These are phyloP conservation scores for Oreochromis aureus DNA, from an alignment of 2,113 vertebrate species.

Conservation along the genomic window DNA sequence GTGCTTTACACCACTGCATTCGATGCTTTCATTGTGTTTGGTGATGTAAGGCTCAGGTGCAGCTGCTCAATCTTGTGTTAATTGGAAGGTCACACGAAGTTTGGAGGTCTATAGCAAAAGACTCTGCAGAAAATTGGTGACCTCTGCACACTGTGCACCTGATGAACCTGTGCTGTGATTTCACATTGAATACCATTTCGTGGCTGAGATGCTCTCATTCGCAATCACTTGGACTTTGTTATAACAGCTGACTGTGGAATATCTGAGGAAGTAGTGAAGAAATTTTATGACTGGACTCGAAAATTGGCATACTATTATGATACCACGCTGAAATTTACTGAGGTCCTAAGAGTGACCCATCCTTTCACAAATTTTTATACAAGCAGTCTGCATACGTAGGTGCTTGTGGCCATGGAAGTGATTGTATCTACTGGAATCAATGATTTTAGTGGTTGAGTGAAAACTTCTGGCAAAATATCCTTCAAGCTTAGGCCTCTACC, in stretches of 20 bases:
- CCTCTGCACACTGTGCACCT: background rate
- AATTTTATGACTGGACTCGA: background rate
- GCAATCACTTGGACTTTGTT: background rate
- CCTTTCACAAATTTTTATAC: background rate
- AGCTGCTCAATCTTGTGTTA: background rate
- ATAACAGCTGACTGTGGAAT: background rate
- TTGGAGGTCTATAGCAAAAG: background rate
- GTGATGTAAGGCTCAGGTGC: background rate
- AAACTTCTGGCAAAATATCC: accelerated
- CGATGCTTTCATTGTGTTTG: background rate
- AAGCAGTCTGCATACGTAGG: background rate
- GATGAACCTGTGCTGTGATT: background rate
- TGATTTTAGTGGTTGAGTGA: background rate
- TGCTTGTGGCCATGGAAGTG: accelerated
- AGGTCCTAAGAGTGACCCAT: background rate
- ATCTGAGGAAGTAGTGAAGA: background rate
- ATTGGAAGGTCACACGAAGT: background rate
- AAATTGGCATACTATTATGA: accelerated
- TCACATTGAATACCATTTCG: accelerated
- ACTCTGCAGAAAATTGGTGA: background rate
- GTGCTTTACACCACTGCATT: background rate
- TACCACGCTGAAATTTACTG: accelerated
- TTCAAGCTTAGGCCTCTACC: background rate
- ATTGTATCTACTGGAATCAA: background rate
- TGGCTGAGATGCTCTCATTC: background rate